A percentile compares a stretch with the other conserved stretches of the same genome.
These are phyloP conservation scores for Acholoe squamosa DNA, from an alignment of 2,888 invertebrate genomes.

Conservation along the genomic window DNA sequence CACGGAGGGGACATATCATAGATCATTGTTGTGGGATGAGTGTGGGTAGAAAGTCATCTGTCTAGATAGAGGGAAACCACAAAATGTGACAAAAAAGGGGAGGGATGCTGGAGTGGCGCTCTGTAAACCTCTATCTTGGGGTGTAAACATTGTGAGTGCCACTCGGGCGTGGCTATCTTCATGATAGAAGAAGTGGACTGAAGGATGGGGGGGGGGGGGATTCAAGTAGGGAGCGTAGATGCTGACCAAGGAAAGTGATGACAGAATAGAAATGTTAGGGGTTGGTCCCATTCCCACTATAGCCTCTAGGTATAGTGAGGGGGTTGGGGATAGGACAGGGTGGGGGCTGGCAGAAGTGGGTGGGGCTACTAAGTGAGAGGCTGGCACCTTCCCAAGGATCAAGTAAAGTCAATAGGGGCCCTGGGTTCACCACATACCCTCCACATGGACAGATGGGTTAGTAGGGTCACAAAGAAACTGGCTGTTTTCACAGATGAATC, in stretches of 20 bases:
- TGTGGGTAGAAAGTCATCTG: background rate
- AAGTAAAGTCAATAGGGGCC: background rate
- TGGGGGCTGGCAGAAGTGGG: background rate
- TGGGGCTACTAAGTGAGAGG: background rate
- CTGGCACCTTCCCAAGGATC: conserved; percentile 21
- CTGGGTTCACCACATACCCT: background rate
- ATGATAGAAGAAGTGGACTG: background rate
- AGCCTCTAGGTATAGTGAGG: no score
- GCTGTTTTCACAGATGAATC: no score
- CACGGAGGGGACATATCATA: background rate
- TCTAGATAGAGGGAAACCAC: no score
- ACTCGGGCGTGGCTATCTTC: conserved; percentile 7
- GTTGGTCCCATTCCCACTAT: background rate
- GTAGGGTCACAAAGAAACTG: no score
- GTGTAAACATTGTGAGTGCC: conserved; percentile 27
- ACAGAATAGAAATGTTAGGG: background rate
- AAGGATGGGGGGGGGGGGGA: background rate
- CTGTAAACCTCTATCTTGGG: background rate
- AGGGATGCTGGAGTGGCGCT: no score
- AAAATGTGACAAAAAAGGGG: no score
- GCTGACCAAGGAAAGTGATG: background rate
- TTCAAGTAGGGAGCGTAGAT: background rate
- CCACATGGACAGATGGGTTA: background rate
- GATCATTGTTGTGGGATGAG: background rate
- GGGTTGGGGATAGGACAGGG: no score